Conservation (phyloP, 2,888 invertebrate species). For the Noctua fimbriata region DNA sequence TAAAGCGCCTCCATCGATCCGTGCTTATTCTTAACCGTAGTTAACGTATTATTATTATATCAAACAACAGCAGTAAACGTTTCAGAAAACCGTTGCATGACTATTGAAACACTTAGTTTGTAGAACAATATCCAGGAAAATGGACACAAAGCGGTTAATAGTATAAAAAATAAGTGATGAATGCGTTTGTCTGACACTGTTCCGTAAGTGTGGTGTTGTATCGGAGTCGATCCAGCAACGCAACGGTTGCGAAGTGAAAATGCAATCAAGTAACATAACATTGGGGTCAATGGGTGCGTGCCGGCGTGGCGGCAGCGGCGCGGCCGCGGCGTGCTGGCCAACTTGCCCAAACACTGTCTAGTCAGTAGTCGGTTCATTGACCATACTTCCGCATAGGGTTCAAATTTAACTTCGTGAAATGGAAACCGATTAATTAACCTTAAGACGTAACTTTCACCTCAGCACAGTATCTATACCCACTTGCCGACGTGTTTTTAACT, state of each 20-base stretch:
- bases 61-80: constrained; percentile 21
- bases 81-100: constrained; percentile 31
- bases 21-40: constrained; percentile 43
- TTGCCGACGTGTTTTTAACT: background rate
- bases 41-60: constrained; percentile 24
- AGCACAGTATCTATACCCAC: background rate
- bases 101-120: constrained; percentile 33
- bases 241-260: constrained; percentile 79
- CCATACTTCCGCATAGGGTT: constrained; percentile 70
- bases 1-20: constrained; percentile 67
- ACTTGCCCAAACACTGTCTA: constrained; percentile 64
- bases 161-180: constrained; percentile 44
- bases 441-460: constrained; percentile 45
- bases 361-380: constrained; percentile 70
- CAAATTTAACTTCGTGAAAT: constrained; percentile 44
- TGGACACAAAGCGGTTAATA: constrained; percentile 29
- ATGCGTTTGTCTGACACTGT: constrained; percentile 61
- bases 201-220: constrained; percentile 56
- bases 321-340: constrained; percentile 14
- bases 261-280: constrained; percentile 77
- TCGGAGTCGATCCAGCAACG: constrained; percentile 62
- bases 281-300: constrained; percentile 82
- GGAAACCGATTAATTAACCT: constrained; percentile 32
- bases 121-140: constrained; percentile 45
- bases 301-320: constrained; percentile 46